Conservation (phyloP, 1,140 invertebrate genomes). For the Brachionus rubens region DNA sequence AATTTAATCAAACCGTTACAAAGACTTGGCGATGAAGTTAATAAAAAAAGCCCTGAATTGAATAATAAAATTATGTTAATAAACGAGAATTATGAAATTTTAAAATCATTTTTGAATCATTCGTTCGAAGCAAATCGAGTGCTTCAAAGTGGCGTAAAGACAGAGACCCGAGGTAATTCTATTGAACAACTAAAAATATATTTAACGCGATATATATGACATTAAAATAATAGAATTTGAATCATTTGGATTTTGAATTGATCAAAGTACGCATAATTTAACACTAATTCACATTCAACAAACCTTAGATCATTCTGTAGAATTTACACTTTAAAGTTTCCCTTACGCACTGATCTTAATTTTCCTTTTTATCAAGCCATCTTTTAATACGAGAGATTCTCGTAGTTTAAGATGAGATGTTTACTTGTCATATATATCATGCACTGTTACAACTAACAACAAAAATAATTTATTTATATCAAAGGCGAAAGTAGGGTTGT, state of each 20-base stretch:
- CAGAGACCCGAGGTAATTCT: background rate
- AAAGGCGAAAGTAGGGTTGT: constrained; percentile 37
- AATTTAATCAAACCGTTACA: background rate
- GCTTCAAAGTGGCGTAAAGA: background rate
- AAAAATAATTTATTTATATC: background rate
- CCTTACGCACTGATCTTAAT: no score
- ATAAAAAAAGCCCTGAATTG: background rate
- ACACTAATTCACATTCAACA: background rate
- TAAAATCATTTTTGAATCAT: constrained; percentile 33
- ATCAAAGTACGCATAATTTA: background rate
- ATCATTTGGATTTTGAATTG: no score
- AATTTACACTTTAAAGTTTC: no score
- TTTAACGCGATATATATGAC: no score
- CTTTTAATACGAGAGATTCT: no score
- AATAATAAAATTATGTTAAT: constrained; percentile 9
- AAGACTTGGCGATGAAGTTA: background rate
- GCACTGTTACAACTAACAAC: no score
- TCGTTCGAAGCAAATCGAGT: constrained; percentile 29
- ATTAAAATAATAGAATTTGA: no score
- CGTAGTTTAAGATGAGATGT: no score
- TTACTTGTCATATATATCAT: no score
- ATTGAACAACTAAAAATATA: no score
- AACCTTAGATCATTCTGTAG: background rate
- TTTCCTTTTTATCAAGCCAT: no score
- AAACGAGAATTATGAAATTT: constrained; percentile 35